A percentile compares a stretch with the other conserved stretches of the same genome.
phyloP scores from a whole-genome alignment of 1,140 invertebrate species.

The Aphaenogaster floridana region DNA sequence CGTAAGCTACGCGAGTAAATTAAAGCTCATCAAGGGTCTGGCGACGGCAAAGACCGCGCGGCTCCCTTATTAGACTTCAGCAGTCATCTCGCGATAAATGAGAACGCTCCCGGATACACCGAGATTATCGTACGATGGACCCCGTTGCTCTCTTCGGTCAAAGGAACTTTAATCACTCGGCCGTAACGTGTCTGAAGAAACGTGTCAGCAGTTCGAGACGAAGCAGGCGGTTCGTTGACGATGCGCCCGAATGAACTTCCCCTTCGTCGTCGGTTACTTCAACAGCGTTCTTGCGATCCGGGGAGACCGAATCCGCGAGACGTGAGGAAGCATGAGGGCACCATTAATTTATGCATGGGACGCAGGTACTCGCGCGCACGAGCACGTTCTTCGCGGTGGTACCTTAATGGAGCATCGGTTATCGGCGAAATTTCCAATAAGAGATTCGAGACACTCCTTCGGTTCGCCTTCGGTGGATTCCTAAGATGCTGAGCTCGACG shows the following conservation, averaged over 20 bases:
- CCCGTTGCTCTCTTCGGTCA: constrained; percentile 12
- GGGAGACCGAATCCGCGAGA: constrained; percentile 68
- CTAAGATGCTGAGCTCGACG: constrained; percentile 46
- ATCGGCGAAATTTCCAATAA: constrained; percentile 78
- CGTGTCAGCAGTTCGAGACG: constrained; percentile 27
- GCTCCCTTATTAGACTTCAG: constrained; percentile 45
- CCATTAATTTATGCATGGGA: constrained; percentile 75
- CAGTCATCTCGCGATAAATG: constrained; percentile 55
- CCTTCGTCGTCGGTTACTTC: neutral
- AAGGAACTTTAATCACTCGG: constrained; percentile 52
- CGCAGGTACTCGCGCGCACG: constrained; percentile 61
- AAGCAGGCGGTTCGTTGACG: neutral
- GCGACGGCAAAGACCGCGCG: constrained; percentile 61
- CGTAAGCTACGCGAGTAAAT: constrained; percentile 69
- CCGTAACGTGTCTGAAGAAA: constrained; percentile 52
- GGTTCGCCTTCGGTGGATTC: constrained; percentile 34
- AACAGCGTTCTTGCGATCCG: constrained; percentile 28
- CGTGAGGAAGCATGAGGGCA: constrained; percentile 67
- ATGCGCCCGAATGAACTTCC: constrained; percentile 31
- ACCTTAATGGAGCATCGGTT: constrained; percentile 75
- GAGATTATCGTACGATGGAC: constrained; percentile 27
- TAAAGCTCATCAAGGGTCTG: constrained; percentile 63
- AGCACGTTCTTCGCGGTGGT: constrained; percentile 56
- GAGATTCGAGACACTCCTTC: constrained; percentile 63
- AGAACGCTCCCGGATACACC: constrained; percentile 37